Conservation (phyloP, 2,888 invertebrate species). For the Tiphia femorata region DNA sequence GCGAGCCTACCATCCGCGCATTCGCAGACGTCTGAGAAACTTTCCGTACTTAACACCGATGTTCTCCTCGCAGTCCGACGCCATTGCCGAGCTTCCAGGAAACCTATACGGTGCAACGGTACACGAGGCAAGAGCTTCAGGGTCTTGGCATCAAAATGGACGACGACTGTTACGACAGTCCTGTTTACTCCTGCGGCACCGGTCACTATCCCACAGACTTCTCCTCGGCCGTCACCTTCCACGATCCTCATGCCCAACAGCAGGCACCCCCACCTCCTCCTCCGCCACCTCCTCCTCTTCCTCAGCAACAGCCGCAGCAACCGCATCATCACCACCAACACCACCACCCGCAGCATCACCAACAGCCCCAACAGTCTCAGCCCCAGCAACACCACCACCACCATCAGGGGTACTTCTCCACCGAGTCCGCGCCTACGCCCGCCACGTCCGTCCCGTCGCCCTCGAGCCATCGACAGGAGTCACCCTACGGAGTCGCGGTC, state of each 20-base stretch:
- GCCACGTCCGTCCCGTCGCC: slow-evolving; percentile 67
- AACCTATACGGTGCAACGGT: slow-evolving; percentile 84
- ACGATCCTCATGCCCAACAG: slow-evolving; percentile 51
- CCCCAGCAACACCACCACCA: slow-evolving; percentile 67
- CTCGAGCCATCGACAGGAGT: slow-evolving; percentile 56
- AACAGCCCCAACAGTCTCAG: slow-evolving; percentile 45
- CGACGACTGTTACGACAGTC: slow-evolving; percentile 82
- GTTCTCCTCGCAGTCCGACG: slow-evolving; percentile 70
- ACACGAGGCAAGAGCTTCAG: slow-evolving; percentile 75
- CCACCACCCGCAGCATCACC: slow-evolving; percentile 56
- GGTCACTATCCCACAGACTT: slow-evolving; percentile 58
- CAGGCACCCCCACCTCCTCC: slow-evolving; percentile 35
- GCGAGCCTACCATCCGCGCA: background rate
- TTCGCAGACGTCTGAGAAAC: background rate
- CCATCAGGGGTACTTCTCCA: slow-evolving; percentile 54
- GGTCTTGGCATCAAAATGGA: slow-evolving; percentile 86
- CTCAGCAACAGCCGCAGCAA: slow-evolving; percentile 68
- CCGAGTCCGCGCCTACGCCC: slow-evolving; percentile 54
- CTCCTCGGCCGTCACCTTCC: slow-evolving; percentile 49
- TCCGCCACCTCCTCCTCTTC: slow-evolving; percentile 66
- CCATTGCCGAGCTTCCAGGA: slow-evolving; percentile 89
- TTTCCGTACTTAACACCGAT: too few relatives aligned
- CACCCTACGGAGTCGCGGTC: slow-evolving; percentile 45
- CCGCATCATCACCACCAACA: slow-evolving; percentile 67
- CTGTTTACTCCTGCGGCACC: slow-evolving; percentile 56